Evolutionary conservation across 2,113 vertebrate species (phyloP).

Genomic region (Notothenia rossii): DNA sequence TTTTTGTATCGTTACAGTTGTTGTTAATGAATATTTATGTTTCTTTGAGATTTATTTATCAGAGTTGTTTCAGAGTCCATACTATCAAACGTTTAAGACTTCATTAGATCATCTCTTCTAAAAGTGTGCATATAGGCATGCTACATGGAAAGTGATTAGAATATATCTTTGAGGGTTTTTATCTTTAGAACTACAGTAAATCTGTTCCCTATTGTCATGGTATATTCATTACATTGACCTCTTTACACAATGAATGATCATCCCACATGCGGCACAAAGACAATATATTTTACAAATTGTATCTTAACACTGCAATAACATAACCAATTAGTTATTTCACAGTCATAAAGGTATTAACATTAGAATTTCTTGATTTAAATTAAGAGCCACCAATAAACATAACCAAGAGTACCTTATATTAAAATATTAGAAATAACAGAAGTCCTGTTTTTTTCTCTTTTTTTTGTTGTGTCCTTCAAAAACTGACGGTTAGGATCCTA

Average conservation of each 20-base stretch:
- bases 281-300: background rate
- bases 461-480: background rate
- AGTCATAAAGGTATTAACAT: conserved; percentile 42
- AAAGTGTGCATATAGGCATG: background rate
- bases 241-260: conserved; percentile 29
- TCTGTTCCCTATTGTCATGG: background rate
- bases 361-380: background rate
- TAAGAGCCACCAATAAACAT: background rate
- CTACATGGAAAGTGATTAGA: background rate
- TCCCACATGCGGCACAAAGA: conserved; percentile 9
- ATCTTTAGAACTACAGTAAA: background rate
- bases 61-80: background rate
- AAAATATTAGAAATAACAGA: background rate
- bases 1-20: background rate
- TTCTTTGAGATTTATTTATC: background rate
- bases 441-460: background rate
- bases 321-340: conserved; percentile 31
- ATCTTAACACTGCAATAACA: conserved; percentile 37
- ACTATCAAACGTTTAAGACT: background rate
- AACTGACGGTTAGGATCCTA: background rate
- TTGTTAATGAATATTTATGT: background rate
- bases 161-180: conserved; percentile 1
- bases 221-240: conserved; percentile 11
- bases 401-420: too few relatives aligned
- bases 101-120: background rate